Evolutionary conservation across 2,888 invertebrate species (phyloP).

Genomic region (Caenorhabditis drosophilae): DNA sequence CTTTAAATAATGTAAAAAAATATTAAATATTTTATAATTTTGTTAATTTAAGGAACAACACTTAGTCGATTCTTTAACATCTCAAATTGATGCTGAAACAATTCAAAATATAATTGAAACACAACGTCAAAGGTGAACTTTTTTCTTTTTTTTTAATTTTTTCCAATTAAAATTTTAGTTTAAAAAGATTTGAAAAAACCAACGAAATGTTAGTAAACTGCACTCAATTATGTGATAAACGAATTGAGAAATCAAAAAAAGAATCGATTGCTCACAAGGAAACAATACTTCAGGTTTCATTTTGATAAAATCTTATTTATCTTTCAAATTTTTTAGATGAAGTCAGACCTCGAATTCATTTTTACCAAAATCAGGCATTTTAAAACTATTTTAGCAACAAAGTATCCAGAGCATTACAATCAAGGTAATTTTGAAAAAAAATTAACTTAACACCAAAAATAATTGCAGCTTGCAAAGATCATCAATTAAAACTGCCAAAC

Average conservation of each 20-base stretch:
- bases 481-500: neutral
- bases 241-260: conserved; percentile 82
- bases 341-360: conserved; percentile 90
- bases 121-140: conserved; percentile 55
- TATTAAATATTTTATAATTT: neutral
- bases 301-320: neutral
- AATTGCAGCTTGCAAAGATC: neutral
- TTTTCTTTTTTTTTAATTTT: neutral
- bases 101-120: conserved; percentile 59
- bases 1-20: neutral
- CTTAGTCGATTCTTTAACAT: conserved; percentile 39
- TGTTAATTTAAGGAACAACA: conserved; percentile 31
- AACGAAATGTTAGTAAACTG: conserved; percentile 98
- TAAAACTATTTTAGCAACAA: conserved; percentile 55
- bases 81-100: conserved; percentile 61
- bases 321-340: conserved; percentile 74
- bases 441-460: neutral
- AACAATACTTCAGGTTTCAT: conserved; percentile 74
- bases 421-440: conserved; percentile 22
- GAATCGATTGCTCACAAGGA: conserved; percentile 91
- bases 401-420: conserved; percentile 58
- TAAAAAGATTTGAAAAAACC: conserved; percentile 95
- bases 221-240: conserved; percentile 86
- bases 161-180: conserved; percentile 50
- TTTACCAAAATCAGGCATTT: conserved; percentile 83